Conservation (phyloP, 2,113 vertebrate species). For the Ophiodon elongatus region DNA sequence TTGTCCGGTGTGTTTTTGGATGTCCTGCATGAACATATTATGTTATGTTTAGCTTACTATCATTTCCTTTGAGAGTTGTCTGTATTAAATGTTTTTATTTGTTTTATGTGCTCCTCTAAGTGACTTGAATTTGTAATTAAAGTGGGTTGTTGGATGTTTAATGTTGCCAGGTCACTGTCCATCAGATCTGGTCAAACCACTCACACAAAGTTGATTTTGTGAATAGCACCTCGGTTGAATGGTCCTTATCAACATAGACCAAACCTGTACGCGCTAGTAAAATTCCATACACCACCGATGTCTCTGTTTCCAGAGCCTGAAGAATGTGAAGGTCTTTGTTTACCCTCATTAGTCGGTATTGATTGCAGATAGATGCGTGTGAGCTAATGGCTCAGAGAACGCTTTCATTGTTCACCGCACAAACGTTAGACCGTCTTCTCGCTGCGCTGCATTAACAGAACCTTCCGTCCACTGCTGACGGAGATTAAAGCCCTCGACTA, state of each 20-base stretch:
- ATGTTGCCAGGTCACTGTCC: background rate
- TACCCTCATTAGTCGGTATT: conserved; percentile 29
- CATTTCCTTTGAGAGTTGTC: too few relatives aligned
- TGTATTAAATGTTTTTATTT: too few relatives aligned
- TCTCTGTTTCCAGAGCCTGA: background rate
- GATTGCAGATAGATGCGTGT: background rate
- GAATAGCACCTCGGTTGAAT: background rate
- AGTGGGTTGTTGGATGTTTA: background rate
- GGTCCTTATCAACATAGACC: too few relatives aligned
- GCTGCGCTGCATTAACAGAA: background rate
- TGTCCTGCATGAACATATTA: background rate
- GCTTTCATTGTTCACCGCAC: background rate
- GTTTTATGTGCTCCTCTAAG: background rate
- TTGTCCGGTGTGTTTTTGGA: too few relatives aligned
- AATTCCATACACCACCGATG: conserved; percentile 14
- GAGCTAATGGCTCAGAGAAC: background rate
- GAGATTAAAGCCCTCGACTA: conserved; percentile 41
- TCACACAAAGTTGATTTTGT: background rate
- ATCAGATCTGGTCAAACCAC: background rate
- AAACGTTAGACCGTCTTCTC: background rate
- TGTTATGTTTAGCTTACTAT: too few relatives aligned
- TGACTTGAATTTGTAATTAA: background rate
- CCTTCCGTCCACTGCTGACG: background rate
- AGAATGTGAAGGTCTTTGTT: conserved; percentile 24
- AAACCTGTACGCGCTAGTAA: too few relatives aligned